Base-by-base conservation (phyloP, 2,888 invertebrate genomes). In the Sycophila texana region DNA sequence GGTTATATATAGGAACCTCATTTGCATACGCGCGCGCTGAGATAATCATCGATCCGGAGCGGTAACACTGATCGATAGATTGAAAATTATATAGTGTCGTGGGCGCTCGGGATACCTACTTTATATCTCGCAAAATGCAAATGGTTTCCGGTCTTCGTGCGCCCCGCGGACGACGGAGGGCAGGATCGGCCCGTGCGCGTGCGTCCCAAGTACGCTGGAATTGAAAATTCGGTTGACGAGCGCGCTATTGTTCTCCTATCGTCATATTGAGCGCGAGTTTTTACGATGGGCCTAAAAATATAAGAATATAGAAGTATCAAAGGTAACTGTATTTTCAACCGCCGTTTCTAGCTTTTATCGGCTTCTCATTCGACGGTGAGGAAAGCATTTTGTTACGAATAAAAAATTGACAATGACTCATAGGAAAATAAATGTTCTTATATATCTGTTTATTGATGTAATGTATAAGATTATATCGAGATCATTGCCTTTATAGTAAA, bases 111-210 rank as follows among this genome's bases (percentile, higher is more conserved):
- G 57, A 57, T 20, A 22, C 12, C 18, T 66, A 22, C 2, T 30
- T 30, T 68, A 68, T 30, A 68, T 57, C n/a, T n/a, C 51, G 39
- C 39, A 51, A 53, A 67, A 51, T 20, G 18, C 30, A 68, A 68
- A 68, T 68, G 26, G 55, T 30, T 55, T 68, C 68, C 68, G 68
- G 55, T 68, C 26, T 68, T 68, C 55, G 30, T 39, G 51, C n/a
- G 26, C 0, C 18, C 10, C 55, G 7, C 55, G 51, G 66, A 22
- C 7, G 66, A 4, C 7, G 61, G 22, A 20, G 20, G 47, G 13
- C n/a, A n/a, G n/a, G n/a, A n/a, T n/a, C n/a, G n/a, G n/a, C n/a
- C n/a, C n/a, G n/a, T n/a, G n/a, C n/a, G 63, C 39, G 53, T 1
- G 53, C 13, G 1, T 14, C 63, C 16, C 63, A 39, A n/a, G 53